Percentiles rank a stretch among this genome's conserved stretches.
These are phyloP conservation scores for Pycnonotus jocosus DNA, from an alignment of 2,113 vertebrate species.

Conservation along the genomic window DNA sequence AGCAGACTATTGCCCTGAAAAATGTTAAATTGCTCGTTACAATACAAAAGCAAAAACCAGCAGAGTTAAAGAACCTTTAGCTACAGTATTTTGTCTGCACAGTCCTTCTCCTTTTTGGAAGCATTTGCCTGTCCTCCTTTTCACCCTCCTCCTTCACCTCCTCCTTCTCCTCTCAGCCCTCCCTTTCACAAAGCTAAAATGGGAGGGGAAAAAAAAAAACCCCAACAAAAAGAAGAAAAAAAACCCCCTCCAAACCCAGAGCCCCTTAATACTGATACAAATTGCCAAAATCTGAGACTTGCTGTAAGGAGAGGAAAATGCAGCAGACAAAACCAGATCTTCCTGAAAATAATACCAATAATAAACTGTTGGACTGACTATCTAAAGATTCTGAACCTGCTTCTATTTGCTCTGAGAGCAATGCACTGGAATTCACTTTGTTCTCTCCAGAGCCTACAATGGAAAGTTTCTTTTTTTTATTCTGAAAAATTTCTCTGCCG, in stretches of 20 bases:
- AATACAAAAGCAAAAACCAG: conserved; percentile 34
- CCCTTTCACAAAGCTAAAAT: not conserved
- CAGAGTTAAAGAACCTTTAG: conserved; percentile 33
- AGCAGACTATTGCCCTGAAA: conserved; percentile 47
- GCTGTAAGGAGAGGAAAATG: conserved; percentile 40
- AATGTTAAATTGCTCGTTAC: conserved; percentile 52
- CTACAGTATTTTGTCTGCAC: conserved; percentile 10
- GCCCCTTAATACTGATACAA: conserved; percentile 17
- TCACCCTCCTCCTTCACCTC: not conserved
- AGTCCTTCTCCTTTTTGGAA: conserved; percentile 38
- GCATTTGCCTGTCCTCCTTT: conserved; percentile 29
- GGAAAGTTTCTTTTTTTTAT: conserved; percentile 75
- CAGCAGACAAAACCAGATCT: conserved; percentile 40
- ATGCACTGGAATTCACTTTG: conserved; percentile 76
- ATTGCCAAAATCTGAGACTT: conserved; percentile 26
- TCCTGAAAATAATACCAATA: conserved; percentile 57
- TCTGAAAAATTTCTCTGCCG: conserved; percentile 76
- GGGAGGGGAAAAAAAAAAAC: not conserved
- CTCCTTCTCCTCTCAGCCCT: not conserved
- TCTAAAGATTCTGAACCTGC: conserved; percentile 72
- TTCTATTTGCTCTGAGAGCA: conserved; percentile 67
- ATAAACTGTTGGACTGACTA: conserved; percentile 54
- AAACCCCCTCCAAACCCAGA: not conserved
- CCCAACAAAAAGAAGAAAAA: not conserved
- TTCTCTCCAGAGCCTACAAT: conserved; percentile 72